These are phyloP conservation scores for Heliconius aoede DNA, from an alignment of 2,888 invertebrate species.

Conservation along the genomic window DNA sequence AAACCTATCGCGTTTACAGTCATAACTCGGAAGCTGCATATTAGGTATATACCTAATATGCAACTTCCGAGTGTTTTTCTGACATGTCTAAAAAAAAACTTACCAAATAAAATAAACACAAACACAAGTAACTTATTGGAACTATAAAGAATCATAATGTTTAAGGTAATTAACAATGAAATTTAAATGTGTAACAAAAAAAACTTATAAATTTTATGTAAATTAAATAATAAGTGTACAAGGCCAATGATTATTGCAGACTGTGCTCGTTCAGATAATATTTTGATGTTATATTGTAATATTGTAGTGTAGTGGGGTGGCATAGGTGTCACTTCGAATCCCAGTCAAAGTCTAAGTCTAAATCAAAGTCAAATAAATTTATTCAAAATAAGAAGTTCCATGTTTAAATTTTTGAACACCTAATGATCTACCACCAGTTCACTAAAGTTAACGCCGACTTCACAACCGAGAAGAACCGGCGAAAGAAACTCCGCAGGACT, in stretches of 20 bases:
- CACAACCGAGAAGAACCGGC: too few relatives aligned
- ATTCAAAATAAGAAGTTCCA: too few relatives aligned
- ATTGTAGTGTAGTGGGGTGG: not conserved
- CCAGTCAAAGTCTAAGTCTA: too few relatives aligned
- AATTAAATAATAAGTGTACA: not conserved
- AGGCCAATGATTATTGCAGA: conserved; percentile 1
- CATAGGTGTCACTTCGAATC: not conserved
- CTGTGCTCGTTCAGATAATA: not conserved
- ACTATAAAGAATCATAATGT: not conserved
- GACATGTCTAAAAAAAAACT: not conserved
- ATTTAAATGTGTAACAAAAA: not conserved
- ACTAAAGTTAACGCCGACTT: too few relatives aligned
- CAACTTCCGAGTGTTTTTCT: too few relatives aligned
- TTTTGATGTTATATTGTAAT: conserved; percentile 8
- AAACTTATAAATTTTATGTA: not conserved
- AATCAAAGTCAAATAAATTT: too few relatives aligned
- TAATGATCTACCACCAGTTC: too few relatives aligned
- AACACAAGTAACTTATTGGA: not conserved
- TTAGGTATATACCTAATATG: too few relatives aligned
- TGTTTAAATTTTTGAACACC: too few relatives aligned
- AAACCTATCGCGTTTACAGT: too few relatives aligned
- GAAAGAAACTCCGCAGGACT: too few relatives aligned
- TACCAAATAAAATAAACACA: conserved; percentile 3
- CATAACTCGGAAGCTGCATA: too few relatives aligned
- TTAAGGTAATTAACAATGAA: not conserved